Conservation (phyloP, 2,888 invertebrate genomes). For the Polylopha cassiicola region DNA sequence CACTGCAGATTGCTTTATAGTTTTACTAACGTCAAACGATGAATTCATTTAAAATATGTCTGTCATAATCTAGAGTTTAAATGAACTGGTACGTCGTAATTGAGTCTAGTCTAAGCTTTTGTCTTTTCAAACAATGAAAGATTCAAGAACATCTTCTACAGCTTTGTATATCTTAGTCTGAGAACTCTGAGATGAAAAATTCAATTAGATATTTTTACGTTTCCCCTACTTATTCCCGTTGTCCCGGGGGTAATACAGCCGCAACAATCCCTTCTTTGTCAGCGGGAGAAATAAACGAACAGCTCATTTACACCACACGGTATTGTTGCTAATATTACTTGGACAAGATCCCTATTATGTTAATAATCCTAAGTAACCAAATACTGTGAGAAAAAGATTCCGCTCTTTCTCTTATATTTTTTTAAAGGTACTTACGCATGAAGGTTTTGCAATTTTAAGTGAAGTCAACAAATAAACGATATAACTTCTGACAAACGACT, state of each 20-base stretch:
- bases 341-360: slow-evolving; percentile 31
- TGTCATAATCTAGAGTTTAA: too few relatives aligned
- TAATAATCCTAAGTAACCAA: slow-evolving; percentile 10
- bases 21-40: too few relatives aligned
- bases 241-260: slow-evolving; percentile 43
- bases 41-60: too few relatives aligned
- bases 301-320: slow-evolving; percentile 49
- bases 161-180: slow-evolving; percentile 4
- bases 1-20: too few relatives aligned
- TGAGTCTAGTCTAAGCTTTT: too few relatives aligned
- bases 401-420: too few relatives aligned
- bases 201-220: slow-evolving; percentile 58
- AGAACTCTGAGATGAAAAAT: slow-evolving; percentile 53
- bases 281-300: slow-evolving; percentile 38
- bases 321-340: slow-evolving; percentile 47
- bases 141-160: slow-evolving; percentile 12
- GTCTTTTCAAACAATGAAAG: neutral
- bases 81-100: too few relatives aligned
- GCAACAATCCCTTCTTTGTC: slow-evolving; percentile 33
- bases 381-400: too few relatives aligned
- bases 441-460: too few relatives aligned
- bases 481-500: too few relatives aligned
- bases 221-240: slow-evolving; percentile 40
- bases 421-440: too few relatives aligned
- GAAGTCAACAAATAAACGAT: too few relatives aligned